phyloP scores from a whole-genome alignment of 2,797 vertebrate genomes.

The Sciurus vulgaris region DNA sequence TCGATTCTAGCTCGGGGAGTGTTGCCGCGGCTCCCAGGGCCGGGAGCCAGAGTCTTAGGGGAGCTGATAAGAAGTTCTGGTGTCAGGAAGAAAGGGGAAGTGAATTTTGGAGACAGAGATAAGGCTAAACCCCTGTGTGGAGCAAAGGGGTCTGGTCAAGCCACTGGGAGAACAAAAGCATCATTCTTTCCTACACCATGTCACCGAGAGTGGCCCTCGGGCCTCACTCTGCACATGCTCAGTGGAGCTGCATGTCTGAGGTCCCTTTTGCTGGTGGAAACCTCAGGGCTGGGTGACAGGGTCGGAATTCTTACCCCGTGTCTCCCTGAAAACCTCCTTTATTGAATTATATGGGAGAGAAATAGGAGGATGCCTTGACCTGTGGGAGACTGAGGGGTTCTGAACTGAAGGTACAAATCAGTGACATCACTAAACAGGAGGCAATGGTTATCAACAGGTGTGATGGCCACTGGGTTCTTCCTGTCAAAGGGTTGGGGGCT shows the following conservation, averaged over 20 bases:
- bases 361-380: neutral
- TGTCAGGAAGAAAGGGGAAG: neutral
- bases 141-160: neutral
- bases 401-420: neutral
- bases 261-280: neutral
- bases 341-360: neutral
- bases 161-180: neutral
- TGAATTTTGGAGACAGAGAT: neutral
- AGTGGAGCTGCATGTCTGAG: neutral
- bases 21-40: neutral
- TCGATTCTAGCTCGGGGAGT: neutral
- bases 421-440: accelerated
- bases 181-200: neutral
- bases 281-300: neutral
- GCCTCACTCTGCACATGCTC: neutral
- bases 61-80: neutral
- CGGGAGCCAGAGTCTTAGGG: neutral
- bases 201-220: accelerated
- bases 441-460: no score
- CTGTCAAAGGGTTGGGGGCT: neutral
- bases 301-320: no score
- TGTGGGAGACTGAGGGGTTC: neutral
- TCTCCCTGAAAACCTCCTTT: neutral
- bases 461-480: neutral
- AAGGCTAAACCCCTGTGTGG: neutral